A percentile compares a stretch with the other conserved stretches of the same genome.
Conservation (phyloP, 2,113 vertebrate species). For the Rhodinocichla rosea region DNA sequence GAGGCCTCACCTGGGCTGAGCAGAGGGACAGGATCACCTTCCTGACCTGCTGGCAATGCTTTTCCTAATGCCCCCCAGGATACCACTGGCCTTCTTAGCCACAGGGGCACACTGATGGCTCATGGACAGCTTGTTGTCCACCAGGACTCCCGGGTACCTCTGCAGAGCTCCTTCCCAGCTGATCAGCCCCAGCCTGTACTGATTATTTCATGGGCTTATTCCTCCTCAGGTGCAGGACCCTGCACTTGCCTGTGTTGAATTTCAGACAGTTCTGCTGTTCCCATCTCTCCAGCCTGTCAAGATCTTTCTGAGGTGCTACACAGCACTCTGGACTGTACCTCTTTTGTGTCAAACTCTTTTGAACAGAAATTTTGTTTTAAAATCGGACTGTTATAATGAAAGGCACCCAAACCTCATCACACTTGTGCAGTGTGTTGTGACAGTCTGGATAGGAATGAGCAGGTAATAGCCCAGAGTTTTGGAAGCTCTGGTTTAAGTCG, state of each 20-base stretch:
- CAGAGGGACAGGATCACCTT: background rate
- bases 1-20: background rate
- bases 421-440: background rate
- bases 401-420: background rate
- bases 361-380: background rate
- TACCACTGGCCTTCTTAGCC: background rate
- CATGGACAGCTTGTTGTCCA: background rate
- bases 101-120: background rate
- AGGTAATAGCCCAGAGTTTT: background rate
- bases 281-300: background rate
- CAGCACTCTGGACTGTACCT: background rate
- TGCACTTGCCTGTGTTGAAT: background rate
- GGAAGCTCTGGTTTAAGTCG: background rate
- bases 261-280: background rate
- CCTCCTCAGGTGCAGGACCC: background rate
- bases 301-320: background rate
- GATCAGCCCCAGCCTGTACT: background rate
- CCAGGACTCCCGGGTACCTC: fast-evolving
- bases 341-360: background rate
- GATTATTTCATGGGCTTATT: background rate
- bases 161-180: background rate
- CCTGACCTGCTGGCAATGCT: background rate
- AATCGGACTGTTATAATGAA: background rate
- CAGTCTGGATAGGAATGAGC: background rate
- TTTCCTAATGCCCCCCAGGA: background rate